Evolutionary conservation across 2,797 vertebrate species (phyloP).

Genomic region (Oreochromis mossambicus): DNA sequence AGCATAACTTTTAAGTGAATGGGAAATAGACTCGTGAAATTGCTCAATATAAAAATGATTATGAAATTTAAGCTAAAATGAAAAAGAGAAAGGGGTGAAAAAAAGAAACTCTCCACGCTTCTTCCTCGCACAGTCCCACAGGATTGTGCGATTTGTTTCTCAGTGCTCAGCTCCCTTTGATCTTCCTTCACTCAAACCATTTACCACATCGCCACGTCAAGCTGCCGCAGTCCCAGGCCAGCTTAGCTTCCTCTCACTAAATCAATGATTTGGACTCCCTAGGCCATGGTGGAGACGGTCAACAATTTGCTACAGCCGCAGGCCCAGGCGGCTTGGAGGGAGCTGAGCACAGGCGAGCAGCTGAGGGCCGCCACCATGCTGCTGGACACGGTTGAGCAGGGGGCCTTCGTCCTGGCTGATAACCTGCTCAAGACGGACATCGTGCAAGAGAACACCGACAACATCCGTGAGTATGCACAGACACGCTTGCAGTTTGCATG

Average conservation of each 20-base stretch:
- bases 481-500: background rate
- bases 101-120: background rate
- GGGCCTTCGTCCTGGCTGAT: slow-evolving; percentile 95
- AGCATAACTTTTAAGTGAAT: background rate
- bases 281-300: slow-evolving; percentile 96
- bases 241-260: slow-evolving; percentile 24
- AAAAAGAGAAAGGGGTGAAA: background rate
- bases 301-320: slow-evolving; percentile 96
- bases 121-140: background rate
- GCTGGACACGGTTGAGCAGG: slow-evolving; percentile 95
- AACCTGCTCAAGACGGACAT: slow-evolving; percentile 98
- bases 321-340: slow-evolving; percentile 88
- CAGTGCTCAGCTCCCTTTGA: slow-evolving; percentile 1
- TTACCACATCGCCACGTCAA: slow-evolving; percentile 38
- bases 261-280: slow-evolving; percentile 24
- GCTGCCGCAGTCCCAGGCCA: background rate
- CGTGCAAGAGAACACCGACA: slow-evolving; percentile 93
- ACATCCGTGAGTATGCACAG: slow-evolving; percentile 87
- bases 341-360: slow-evolving; percentile 86
- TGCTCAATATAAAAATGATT: background rate
- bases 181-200: slow-evolving; percentile 23
- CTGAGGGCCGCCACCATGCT: slow-evolving; percentile 92
- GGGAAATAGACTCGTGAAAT: background rate
- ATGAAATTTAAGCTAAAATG: background rate
- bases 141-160: slow-evolving; percentile 14